Evolutionary conservation across 1,140 invertebrate species (phyloP).

Genomic region (Cotesia typhae): DNA sequence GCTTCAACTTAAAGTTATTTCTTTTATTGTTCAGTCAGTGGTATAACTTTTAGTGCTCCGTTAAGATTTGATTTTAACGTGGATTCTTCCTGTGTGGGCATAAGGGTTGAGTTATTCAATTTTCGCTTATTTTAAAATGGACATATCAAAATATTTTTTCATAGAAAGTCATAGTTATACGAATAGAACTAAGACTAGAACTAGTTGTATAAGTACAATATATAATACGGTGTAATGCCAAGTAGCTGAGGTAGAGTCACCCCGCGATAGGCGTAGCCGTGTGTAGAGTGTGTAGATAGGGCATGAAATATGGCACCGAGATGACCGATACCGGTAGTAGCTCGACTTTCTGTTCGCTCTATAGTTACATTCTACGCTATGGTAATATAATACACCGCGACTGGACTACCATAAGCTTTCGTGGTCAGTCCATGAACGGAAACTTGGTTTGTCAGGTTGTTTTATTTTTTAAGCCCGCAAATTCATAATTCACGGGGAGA

Average conservation of each 20-base stretch:
- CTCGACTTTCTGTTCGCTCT: conserved; percentile 20
- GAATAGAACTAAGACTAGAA: conserved; percentile 43
- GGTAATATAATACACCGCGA: conserved; percentile 11
- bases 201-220: not conserved
- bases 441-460: conserved; percentile 32
- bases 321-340: conserved; percentile 54
- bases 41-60: conserved; percentile 17
- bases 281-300: conserved; percentile 55
- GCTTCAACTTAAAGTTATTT: not conserved
- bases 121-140: not conserved
- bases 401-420: not conserved
- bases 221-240: not conserved
- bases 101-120: no score
- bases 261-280: conserved; percentile 50
- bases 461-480: conserved; percentile 20
- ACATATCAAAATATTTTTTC: conserved; percentile 30
- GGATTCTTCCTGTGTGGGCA: no score
- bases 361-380: conserved; percentile 10
- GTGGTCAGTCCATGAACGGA: conserved; percentile 31
- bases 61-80: no score
- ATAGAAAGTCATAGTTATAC: conserved; percentile 48
- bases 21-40: no score
- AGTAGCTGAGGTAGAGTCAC: conserved; percentile 24
- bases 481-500: conserved; percentile 23
- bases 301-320: conserved; percentile 56